Conservation (phyloP, 2,888 invertebrate genomes). For the Microplitis manilae region DNA sequence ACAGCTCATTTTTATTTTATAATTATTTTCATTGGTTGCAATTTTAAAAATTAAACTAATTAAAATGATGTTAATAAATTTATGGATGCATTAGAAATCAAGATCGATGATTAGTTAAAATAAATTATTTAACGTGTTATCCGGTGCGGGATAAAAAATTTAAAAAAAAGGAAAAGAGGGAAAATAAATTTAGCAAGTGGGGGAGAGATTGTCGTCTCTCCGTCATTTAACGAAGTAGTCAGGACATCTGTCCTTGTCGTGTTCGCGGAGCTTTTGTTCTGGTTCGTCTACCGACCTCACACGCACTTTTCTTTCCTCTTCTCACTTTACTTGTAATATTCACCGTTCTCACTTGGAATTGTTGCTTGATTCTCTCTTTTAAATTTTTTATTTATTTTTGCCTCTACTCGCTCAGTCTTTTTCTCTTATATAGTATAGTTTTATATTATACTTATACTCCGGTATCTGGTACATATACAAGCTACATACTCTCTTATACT, state of each 20-base stretch:
- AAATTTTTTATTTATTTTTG: background rate
- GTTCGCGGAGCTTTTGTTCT: conserved; percentile 25
- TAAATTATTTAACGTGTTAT: conserved; percentile 4
- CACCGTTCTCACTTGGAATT: background rate
- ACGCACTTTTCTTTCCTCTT: conserved; percentile 29
- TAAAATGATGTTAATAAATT: too few species aligned
- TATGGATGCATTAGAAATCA: too few species aligned
- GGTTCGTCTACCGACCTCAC: conserved; percentile 37
- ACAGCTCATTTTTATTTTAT: background rate
- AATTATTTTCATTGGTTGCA: background rate
- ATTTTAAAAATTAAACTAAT: too few species aligned
- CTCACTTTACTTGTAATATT: background rate
- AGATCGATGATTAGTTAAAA: background rate
- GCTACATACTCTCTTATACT: too few species aligned
- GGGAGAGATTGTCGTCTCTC: conserved; percentile 1
- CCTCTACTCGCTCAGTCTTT: conserved; percentile 18
- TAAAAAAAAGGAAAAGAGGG: background rate
- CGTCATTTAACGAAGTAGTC: conserved; percentile 18
- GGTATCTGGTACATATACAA: background rate
- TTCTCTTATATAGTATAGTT: conserved; percentile 9
- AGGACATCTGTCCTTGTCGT: conserved; percentile 23
- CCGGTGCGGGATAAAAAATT: background rate
- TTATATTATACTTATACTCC: conserved; percentile 12
- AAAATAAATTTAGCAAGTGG: background rate
- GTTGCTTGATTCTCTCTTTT: background rate